Percentiles rank a stretch among this genome's conserved stretches.
phyloP scores from a whole-genome alignment of 2,113 vertebrate species.

The Myiozetetes cayanensis region DNA sequence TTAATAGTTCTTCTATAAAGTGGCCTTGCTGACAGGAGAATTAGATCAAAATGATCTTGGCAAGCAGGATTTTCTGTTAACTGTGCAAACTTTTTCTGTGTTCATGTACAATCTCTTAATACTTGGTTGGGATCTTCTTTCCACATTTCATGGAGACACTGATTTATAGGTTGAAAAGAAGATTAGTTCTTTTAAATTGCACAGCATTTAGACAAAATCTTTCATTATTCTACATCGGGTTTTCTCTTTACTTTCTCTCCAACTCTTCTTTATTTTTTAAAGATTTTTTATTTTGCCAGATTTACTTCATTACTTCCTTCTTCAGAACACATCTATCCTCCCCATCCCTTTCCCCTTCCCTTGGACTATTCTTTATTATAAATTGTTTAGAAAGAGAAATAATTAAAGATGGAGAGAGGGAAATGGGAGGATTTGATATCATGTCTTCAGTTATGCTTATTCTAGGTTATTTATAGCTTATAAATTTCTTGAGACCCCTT shows the following conservation, averaged over 20 bases:
- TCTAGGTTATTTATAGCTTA: neutral
- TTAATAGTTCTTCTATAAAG: conserved; percentile 42
- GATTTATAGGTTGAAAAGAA: conserved; percentile 2
- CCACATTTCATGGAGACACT: neutral
- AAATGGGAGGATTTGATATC: neutral
- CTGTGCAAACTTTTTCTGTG: conserved; percentile 52
- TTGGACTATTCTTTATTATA: neutral
- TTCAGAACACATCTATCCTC: neutral
- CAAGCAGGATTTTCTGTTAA: conserved; percentile 62
- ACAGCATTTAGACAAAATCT: neutral
- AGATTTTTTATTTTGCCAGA: neutral
- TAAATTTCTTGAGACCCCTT: neutral
- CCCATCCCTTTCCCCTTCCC: neutral
- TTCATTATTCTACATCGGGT: neutral
- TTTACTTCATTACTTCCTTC: neutral
- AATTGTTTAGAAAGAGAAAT: neutral
- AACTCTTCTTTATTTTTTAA: neutral
- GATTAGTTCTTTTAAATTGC: neutral
- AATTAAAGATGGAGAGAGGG: neutral
- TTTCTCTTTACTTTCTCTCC: neutral
- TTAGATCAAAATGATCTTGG: conserved; percentile 65
- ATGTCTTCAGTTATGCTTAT: neutral
- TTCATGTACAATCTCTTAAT: neutral
- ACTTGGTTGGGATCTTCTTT: conserved; percentile 41
- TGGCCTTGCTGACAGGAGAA: conserved; percentile 61